Conservation (phyloP, 2,113 vertebrate genomes). For the Anser cygnoides region DNA sequence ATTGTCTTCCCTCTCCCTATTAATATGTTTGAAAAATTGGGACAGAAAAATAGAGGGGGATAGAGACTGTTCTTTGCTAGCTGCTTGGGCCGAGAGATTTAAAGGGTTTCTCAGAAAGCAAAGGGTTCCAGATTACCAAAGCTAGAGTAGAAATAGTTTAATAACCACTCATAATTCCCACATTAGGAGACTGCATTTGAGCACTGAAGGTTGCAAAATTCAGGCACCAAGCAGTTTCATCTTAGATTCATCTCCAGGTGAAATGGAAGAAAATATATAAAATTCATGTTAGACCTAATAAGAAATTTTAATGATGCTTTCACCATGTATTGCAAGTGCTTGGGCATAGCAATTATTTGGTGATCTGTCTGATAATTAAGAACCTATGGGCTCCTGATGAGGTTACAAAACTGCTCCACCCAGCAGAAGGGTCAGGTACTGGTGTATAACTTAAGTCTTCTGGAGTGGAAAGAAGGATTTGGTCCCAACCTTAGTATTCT, state of each 20-base stretch:
- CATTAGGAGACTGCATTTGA: background rate
- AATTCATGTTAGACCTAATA: background rate
- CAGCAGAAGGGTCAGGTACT: background rate
- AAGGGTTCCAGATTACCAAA: background rate
- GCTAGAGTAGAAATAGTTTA: background rate
- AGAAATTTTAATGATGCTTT: background rate
- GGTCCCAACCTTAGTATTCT: background rate
- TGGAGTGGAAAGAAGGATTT: background rate
- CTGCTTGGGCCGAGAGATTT: background rate
- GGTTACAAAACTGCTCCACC: background rate
- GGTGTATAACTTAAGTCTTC: background rate
- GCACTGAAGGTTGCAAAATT: background rate
- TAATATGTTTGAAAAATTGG: slow-evolving; percentile 78
- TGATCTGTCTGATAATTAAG: background rate
- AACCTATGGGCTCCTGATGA: background rate
- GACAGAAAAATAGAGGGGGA: background rate
- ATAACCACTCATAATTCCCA: background rate
- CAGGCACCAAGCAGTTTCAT: background rate
- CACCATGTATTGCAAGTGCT: background rate
- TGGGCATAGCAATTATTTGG: background rate
- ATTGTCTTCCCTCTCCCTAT: slow-evolving; percentile 89
- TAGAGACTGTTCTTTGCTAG: background rate
- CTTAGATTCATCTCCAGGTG: background rate
- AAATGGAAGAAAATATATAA: background rate
- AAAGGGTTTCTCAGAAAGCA: background rate